Base-by-base conservation (phyloP, 2,797 vertebrate genomes). In the Poeciliopsis presidionis region DNA sequence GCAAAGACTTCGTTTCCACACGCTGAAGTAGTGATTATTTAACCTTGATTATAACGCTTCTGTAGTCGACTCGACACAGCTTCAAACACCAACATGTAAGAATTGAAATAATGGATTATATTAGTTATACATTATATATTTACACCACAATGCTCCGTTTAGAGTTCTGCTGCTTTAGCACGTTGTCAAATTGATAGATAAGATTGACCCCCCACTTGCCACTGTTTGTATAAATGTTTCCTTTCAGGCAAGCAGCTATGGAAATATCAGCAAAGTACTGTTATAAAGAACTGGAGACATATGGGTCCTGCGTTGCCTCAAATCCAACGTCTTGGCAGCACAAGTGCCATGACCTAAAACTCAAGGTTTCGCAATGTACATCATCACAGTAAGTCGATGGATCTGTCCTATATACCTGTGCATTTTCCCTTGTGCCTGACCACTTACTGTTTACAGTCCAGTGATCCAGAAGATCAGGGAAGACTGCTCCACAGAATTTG, bases 281-380 rank as follows among this genome's bases (percentile, higher is more conserved):
- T 82, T 90, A 95, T 14, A 94, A 92, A 79, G 97, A 99, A 88
- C 93, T 98, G 90, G 97, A 98, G 75, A 95, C 94, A 11, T 98
- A 98, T 30, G 97, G 97, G 18, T 93, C 93, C 14, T 99, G 97
- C 79, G 98, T 98, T 55, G 92, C 95, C 1, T 93, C 96, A 74
- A 96, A 97, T 79, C 97, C 97, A 2, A 94, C 96, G 4, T 94
- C 96, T 14, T 98, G 98, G 97, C 98, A 98, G 76, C 92, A 94
- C 13, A 95, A 95, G 51, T 98, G 97, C 81, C 94, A 97, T 70
- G 93, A 95, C 0, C 95, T 97, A 16, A 98, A 98, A 89, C 87
- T 97, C 82, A 95, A 95, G 80, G 97, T 98, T 78, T 96, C 97
- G 22, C 95, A 95, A 2, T 99, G 98, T 85, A 97, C 97, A 16